Conservation (phyloP, 2,797 vertebrate species). For the Sebastes miniatus region DNA sequence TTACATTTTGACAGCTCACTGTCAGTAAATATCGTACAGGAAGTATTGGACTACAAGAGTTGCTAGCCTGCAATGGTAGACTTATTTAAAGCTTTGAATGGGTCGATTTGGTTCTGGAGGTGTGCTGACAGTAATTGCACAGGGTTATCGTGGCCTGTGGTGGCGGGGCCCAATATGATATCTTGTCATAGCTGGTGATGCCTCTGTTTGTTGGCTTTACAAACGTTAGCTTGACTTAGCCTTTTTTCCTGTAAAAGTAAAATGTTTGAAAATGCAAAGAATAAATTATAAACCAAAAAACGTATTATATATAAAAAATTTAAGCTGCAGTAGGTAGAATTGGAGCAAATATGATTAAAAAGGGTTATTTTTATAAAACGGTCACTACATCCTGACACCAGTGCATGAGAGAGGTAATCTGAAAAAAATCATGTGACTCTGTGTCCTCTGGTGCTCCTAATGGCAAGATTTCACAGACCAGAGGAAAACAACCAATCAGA, state of each 20-base stretch:
- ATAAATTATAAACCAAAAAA: not conserved
- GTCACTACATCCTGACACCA: no score
- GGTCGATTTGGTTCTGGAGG: not conserved
- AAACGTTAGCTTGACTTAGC: no score
- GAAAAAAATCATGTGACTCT: no score
- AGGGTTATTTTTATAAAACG: no score
- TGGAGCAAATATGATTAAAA: no score
- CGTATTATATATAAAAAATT: no score
- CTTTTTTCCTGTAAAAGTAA: not conserved
- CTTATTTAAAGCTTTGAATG: not conserved
- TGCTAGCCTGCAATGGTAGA: not conserved
- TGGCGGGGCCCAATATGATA: not conserved
- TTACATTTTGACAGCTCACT: not conserved
- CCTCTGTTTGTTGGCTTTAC: no score
- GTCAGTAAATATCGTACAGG: not conserved
- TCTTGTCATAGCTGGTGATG: not conserved
- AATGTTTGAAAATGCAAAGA: not conserved
- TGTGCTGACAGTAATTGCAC: not conserved
- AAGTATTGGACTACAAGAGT: not conserved
- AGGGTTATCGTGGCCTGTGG: not conserved
- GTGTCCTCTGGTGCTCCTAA: no score
- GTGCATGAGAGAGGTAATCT: no score
- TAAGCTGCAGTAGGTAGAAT: no score
- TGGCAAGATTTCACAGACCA: no score
- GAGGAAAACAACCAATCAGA: no score